These are phyloP conservation scores for Scomberomorus guttatus DNA, from an alignment of 2,797 vertebrate species.

Conservation along the genomic window DNA sequence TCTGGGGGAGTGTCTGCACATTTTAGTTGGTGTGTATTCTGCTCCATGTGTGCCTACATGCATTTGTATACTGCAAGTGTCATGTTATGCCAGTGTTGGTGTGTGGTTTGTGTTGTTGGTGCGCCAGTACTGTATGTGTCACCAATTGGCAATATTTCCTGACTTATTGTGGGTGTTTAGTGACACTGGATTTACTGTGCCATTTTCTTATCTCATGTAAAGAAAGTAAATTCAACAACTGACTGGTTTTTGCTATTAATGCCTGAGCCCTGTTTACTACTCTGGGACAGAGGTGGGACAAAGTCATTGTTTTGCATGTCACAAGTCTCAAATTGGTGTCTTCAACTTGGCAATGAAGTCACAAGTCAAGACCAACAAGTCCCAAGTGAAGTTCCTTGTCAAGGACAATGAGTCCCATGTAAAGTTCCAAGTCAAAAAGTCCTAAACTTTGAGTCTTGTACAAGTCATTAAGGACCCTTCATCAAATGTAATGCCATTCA, in stretches of 20 bases:
- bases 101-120: background rate
- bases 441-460: too few relatives aligned
- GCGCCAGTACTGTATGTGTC: background rate
- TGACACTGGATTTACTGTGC: background rate
- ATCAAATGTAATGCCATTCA: too few relatives aligned
- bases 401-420: too few relatives aligned
- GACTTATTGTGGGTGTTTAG: background rate
- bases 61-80: background rate
- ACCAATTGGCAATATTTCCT: background rate
- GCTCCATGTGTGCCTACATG: background rate
- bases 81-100: background rate
- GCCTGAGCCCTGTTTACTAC: too few relatives aligned
- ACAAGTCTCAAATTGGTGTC: too few relatives aligned
- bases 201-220: too few relatives aligned
- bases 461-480: too few relatives aligned
- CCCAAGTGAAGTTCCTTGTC: background rate
- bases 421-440: background rate
- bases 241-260: background rate
- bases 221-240: background rate
- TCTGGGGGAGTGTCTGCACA: constrained; percentile 13
- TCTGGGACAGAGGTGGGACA: background rate
- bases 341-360: too few relatives aligned
- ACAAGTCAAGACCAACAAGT: background rate
- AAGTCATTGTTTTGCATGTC: background rate
- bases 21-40: background rate